Evolutionary conservation across 2,113 vertebrate species (phyloP).

Genomic region (Spea bombifrons): DNA sequence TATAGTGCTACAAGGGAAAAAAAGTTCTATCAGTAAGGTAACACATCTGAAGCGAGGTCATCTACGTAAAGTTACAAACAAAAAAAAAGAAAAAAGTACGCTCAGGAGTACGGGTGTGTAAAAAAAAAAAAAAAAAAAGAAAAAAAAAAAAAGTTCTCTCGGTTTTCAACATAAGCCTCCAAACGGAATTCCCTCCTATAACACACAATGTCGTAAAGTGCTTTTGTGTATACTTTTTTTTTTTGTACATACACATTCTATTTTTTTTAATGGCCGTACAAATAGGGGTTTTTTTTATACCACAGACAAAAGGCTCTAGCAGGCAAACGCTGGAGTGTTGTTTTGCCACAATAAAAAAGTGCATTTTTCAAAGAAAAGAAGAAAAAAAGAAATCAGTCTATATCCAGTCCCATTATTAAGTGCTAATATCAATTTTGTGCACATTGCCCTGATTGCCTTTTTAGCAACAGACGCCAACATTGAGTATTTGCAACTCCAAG

Average conservation of each 20-base stretch:
- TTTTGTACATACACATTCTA: conserved; percentile 22
- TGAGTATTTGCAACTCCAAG: neutral
- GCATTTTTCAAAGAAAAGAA: conserved; percentile 8
- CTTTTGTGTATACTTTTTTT: conserved; percentile 52
- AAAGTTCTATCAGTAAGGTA: conserved; percentile 83
- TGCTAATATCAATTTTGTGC: neutral
- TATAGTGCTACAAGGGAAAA: conserved; percentile 94
- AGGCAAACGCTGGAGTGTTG: conserved; percentile 47
- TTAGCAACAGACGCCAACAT: neutral
- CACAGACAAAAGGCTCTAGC: conserved; percentile 46
- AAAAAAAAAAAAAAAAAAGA: conserved; percentile 54
- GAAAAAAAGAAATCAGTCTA: neutral
- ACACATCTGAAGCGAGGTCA: conserved; percentile 80
- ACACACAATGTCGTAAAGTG: conserved; percentile 53
- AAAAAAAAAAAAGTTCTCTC: conserved; percentile 63
- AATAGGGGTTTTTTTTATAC: conserved; percentile 50
- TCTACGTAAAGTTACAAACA: conserved; percentile 75
- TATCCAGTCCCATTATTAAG: neutral
- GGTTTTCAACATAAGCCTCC: conserved; percentile 58
- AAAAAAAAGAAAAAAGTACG: conserved; percentile 74
- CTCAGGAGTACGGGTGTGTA: conserved; percentile 83
- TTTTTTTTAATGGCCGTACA: neutral
- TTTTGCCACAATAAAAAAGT: conserved; percentile 39
- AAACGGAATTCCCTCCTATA: conserved; percentile 33
- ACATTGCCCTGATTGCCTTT: neutral